A percentile compares a stretch with the other conserved stretches of the same genome.
Evolutionary conservation across 23 tunicate genomes (phyloP).

Genomic region (Phallusia fumigata): DNA sequence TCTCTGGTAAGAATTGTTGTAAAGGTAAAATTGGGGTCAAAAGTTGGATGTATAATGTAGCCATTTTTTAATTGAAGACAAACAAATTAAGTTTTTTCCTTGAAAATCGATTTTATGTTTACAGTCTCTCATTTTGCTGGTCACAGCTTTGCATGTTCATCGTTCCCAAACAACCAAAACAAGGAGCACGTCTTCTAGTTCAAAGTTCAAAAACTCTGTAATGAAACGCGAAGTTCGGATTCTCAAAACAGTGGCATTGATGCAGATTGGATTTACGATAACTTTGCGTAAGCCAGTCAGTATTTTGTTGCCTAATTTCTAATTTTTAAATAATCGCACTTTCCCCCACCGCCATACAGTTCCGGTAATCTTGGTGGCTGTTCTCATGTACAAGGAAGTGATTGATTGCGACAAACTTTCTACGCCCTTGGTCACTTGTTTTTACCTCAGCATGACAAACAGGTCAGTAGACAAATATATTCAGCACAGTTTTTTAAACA

Average conservation of each 20-base stretch:
- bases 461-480: not conserved
- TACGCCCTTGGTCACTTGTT: not conserved
- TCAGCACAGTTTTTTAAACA: too few relatives aligned
- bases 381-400: not conserved
- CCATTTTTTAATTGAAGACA: too few relatives aligned
- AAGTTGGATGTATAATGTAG: too few relatives aligned
- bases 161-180: too few relatives aligned
- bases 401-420: not conserved
- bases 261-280: not conserved
- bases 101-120: too few relatives aligned
- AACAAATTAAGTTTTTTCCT: too few relatives aligned
- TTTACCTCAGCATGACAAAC: not conserved
- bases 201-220: not conserved
- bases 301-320: too few relatives aligned
- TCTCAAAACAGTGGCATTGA: not conserved
- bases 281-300: not conserved
- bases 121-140: too few relatives aligned
- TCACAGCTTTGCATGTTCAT: too few relatives aligned
- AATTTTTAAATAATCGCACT: not conserved
- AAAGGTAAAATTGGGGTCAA: too few relatives aligned
- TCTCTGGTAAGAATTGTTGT: not conserved
- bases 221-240: not conserved
- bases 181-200: not conserved
- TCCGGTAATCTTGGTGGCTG: not conserved
- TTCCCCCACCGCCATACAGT: not conserved